Percentiles rank a stretch among this genome's conserved stretches.
phyloP scores from a whole-genome alignment of 2,888 invertebrate species.

The Thalpophila matura region DNA sequence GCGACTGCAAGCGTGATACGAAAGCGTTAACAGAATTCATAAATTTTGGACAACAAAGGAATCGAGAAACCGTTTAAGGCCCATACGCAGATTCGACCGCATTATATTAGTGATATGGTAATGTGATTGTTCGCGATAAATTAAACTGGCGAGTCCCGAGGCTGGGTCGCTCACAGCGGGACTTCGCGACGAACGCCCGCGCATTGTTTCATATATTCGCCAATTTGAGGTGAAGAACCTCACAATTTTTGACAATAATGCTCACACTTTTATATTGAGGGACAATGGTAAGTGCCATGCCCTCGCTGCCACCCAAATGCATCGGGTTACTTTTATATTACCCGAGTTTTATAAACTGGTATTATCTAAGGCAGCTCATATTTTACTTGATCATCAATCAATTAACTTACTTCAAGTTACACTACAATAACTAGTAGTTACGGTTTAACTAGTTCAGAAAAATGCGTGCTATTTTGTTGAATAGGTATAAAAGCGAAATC shows the following conservation, averaged over 20 bases:
- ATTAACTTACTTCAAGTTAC: neutral
- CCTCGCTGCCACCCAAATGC: conserved; percentile 58
- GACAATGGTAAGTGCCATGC: conserved; percentile 66
- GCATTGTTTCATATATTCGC: conserved; percentile 70
- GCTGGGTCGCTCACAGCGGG: conserved; percentile 82
- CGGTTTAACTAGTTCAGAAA: too few species aligned
- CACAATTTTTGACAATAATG: conserved; percentile 80
- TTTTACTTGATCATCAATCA: neutral
- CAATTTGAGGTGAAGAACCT: conserved; percentile 82
- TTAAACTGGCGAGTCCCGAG: conserved; percentile 81
- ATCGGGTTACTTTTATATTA: conserved; percentile 32
- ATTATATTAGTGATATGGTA: conserved; percentile 90
- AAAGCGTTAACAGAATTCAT: conserved; percentile 85
- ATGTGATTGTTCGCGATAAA: conserved; percentile 90
- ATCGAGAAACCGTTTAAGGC: conserved; percentile 88
- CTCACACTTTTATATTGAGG: conserved; percentile 68
- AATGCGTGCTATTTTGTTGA: too few species aligned
- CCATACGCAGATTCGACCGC: conserved; percentile 84
- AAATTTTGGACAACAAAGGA: conserved; percentile 88
- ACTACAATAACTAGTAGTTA: too few species aligned
- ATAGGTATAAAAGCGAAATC: too few species aligned
- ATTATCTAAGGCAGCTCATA: neutral
- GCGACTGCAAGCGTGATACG: conserved; percentile 80
- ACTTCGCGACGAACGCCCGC: conserved; percentile 81
- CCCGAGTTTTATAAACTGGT: neutral